Percentiles rank a stretch among this genome's conserved stretches.
These are phyloP conservation scores for Monochamus alternatus DNA, from an alignment of 2,888 invertebrate species.

Conservation along the genomic window DNA sequence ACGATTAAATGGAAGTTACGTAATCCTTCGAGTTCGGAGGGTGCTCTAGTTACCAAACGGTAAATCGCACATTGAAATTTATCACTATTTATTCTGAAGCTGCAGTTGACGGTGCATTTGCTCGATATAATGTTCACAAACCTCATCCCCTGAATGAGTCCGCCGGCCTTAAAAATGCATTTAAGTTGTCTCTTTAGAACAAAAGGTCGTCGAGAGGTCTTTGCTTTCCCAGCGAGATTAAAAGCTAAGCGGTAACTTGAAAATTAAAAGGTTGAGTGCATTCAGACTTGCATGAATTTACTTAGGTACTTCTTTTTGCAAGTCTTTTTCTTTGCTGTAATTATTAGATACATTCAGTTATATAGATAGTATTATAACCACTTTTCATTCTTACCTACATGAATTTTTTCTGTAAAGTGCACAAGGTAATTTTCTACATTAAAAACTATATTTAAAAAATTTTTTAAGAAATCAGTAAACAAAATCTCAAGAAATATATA, in stretches of 20 bases:
- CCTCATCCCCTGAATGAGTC: conserved; percentile 6
- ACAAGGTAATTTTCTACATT: too few relatives aligned
- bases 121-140: conserved; percentile 11
- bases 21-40: too few relatives aligned
- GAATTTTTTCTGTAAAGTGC: too few relatives aligned
- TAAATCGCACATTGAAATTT: neutral
- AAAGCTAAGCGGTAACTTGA: neutral
- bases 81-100: neutral
- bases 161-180: neutral
- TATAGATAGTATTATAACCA: too few relatives aligned
- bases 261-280: neutral
- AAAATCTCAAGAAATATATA: too few relatives aligned
- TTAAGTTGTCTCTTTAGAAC: neutral
- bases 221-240: conserved; percentile 7
- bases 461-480: too few relatives aligned
- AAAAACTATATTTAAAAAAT: too few relatives aligned
- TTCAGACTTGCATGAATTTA: neutral
- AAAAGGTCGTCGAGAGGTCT: conserved; percentile 5
- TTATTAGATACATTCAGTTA: too few relatives aligned
- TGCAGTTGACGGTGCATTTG: neutral
- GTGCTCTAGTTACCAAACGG: neutral
- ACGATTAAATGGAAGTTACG: too few relatives aligned
- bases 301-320: too few relatives aligned
- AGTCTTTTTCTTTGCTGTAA: too few relatives aligned
- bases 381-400: too few relatives aligned